Evolutionary conservation across 53 echinoderm and acorn worm genomes (phyloP).

Genomic region (Mesocentrotus franciscanus): DNA sequence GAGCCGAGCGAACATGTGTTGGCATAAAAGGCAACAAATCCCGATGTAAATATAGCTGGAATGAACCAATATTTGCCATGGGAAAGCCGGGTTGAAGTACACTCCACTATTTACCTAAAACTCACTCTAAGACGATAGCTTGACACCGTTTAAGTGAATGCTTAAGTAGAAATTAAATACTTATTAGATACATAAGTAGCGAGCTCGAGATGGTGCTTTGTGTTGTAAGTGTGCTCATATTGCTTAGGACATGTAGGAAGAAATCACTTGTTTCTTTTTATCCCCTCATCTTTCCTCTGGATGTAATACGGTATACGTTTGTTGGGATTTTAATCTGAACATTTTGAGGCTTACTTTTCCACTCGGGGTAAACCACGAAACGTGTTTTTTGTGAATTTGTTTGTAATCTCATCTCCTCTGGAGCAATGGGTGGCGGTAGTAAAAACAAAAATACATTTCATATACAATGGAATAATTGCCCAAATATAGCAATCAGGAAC

Average conservation of each 20-base stretch:
- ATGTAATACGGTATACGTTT: neutral
- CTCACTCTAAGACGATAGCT: neutral
- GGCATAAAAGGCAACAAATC: conserved; percentile 26
- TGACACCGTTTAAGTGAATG: conserved; percentile 48
- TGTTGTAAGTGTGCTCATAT: neutral
- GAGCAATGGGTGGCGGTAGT: too few relatives aligned
- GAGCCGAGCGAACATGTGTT: conserved; percentile 10
- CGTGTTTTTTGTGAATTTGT: too few relatives aligned
- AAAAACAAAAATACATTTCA: too few relatives aligned
- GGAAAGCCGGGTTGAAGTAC: conserved; percentile 66
- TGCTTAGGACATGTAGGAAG: neutral
- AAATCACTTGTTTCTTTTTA: neutral
- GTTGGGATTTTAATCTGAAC: too few relatives aligned
- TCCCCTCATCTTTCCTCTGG: neutral
- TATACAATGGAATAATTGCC: too few relatives aligned
- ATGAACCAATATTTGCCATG: conserved; percentile 56
- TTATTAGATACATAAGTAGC: conserved; percentile 1
- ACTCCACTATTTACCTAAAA: conserved; percentile 26
- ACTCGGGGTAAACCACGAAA: too few relatives aligned
- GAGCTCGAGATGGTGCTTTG: neutral
- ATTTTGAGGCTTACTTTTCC: neutral
- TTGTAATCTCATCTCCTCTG: too few relatives aligned
- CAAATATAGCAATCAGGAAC: too few relatives aligned
- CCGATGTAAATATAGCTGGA: conserved; percentile 23
- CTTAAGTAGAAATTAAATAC: conserved; percentile 44